A percentile compares a stretch with the other conserved stretches of the same genome.
phyloP scores from a whole-genome alignment of 2,888 invertebrate species.

The Lepidocyrtoides sp. region DNA sequence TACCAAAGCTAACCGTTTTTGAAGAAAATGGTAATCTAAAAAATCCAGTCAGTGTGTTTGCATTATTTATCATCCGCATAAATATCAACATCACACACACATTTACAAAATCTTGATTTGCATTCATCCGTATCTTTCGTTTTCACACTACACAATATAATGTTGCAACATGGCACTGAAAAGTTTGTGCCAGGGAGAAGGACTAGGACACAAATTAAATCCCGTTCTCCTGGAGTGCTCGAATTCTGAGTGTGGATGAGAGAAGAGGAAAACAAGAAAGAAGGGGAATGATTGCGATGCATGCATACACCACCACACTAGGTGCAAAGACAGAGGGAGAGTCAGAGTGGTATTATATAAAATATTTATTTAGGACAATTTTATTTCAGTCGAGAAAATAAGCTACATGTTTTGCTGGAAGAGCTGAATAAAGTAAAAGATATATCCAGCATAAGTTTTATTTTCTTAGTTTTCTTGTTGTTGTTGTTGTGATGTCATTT shows the following conservation, averaged over 20 bases:
- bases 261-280: background rate
- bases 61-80: background rate
- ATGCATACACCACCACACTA: background rate
- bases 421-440: constrained; percentile 13
- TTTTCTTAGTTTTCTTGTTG: background rate
- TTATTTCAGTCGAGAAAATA: constrained; percentile 22
- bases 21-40: too few relatives aligned
- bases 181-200: constrained; percentile 24
- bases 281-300: background rate
- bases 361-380: constrained; percentile 54
- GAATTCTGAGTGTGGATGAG: constrained; percentile 13
- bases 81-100: too few relatives aligned
- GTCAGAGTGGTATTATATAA: background rate
- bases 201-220: constrained; percentile 33
- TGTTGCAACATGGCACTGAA: background rate
- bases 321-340: background rate
- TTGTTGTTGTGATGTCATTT: background rate
- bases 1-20: too few relatives aligned
- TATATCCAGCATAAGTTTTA: background rate
- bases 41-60: background rate
- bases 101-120: too few relatives aligned
- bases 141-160: background rate
- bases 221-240: constrained; percentile 39
- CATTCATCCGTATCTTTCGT: background rate
- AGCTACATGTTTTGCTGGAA: background rate